Base-by-base conservation (phyloP, 2,113 vertebrate species). In the Phylloscopus trochiloides region DNA sequence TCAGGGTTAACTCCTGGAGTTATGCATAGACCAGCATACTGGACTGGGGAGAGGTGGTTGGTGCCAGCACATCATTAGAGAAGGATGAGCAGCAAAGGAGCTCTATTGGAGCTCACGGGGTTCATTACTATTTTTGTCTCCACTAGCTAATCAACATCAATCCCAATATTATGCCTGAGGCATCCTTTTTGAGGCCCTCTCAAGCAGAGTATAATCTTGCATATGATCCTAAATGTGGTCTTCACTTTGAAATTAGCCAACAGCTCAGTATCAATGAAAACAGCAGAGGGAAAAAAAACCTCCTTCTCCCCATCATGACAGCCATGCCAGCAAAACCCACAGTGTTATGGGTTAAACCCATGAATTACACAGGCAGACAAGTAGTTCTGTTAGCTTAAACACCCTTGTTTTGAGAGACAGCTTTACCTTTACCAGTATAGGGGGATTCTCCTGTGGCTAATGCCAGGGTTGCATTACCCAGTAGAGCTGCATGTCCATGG, bases 1-100 rank as follows among this genome's bases (percentile, higher is more conserved):
- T 86, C 92, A 93, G 96, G 96, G 76, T 97, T 96, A 97, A 94
- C 83, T 94, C 19, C 73, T 92, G 72, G 57, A 94, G 85, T 74
- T 92, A 61, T 50, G 61, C 78, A 96, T 4, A 93, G 78, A 84
- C 47, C 70, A 67, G 62, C 32, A 65, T 26, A 47, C 9, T 95
- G 93, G 93, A 79, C 0, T 61, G 66, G 31, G 25, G 51, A 65
- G 77, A 79, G 11, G n/a, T 45, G 34, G 12, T 65, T 61, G 61
- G n/a, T 92, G 87, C 96, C 94, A 97, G 83, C 63, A 62, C 2
- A 3, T 80, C 74, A 40, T 79, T 74, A 68, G 72, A 70, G 84
- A 92, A 94, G 79, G 66, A 82, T 1, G 0, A 86, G 47, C 50
- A 86, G 52, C 43, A 93, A 87, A 70, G 50, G 32, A 21, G 36